Evolutionary conservation across 1,140 invertebrate species (phyloP), one percentile per base, ranked within the genome.

Genomic region (Heliconius hewitsoni): DNA sequence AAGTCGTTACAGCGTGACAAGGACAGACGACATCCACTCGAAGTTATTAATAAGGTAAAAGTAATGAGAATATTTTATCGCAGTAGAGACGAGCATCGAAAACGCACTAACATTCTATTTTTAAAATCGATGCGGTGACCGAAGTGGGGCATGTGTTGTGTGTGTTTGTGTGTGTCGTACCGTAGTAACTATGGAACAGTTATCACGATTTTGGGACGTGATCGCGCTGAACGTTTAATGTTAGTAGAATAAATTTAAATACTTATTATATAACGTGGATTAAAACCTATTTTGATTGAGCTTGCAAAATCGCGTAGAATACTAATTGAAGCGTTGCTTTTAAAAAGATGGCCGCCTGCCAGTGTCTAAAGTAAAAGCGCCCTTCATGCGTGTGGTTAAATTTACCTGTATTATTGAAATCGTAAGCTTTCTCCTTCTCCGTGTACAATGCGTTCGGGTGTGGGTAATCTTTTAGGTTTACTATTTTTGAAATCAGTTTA

Each of bases 81-180:
- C 74, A 75, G 81, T 78, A 83, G 82, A 82, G 81, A 80, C 83
- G 82, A 83, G 83, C 85, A 88, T 89, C 85, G 88, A 89, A 92
- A 91, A 90, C 91, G 88, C 89, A 91, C 83, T 82, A 81, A 79
- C 89, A 89, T 91, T 90, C 89, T 91, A 91, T 91, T 91, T 91
- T 91, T 91, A 90, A 90, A 91, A 91, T 91, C 91, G 89, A 91
- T 93, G 91, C 88, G 88, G 87, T 87, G 89, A 88, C 89, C 90
- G 85, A 89, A 91, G 88, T 90, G 86, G 89, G 86, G 84, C 89
- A 88, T 86, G 84, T 88, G 87, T 88, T 86, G 8, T 57, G 18
- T 57, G n/a, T 57, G 55, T 23, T n/a, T 57, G 55, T 57, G 55
- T 57, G 55, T 57, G 19, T 57, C n/a, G 55, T 16, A 30, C 19